Evolutionary conservation across 1,140 invertebrate genomes (phyloP).

Genomic region (Leptonema lineaticorne): DNA sequence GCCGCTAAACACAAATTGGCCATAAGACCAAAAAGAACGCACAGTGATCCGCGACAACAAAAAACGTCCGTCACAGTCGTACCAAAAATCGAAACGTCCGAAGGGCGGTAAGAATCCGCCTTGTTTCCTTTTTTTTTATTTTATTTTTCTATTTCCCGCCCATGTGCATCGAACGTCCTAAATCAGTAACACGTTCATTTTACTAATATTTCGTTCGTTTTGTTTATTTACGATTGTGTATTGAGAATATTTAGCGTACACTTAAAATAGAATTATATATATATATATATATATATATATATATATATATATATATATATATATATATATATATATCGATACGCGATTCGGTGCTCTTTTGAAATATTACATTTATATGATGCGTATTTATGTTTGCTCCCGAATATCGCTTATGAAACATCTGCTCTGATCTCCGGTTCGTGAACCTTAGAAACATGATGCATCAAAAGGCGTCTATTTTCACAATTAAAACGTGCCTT

Average conservation of each 20-base stretch:
- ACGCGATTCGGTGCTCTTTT: neutral
- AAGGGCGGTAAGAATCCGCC: slow-evolving; percentile 39
- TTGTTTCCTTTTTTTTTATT: no score
- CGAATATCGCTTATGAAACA: neutral
- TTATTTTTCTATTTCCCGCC: no score
- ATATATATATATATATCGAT: neutral
- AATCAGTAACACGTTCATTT: no score
- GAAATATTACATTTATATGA: neutral
- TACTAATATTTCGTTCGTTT: neutral
- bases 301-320: neutral
- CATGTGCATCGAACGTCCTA: no score
- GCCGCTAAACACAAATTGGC: slow-evolving; percentile 75
- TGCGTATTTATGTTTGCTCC: neutral
- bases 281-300: neutral
- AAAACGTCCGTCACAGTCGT: slow-evolving; percentile 26
- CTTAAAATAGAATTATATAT: neutral
- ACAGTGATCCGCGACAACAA: slow-evolving; percentile 50
- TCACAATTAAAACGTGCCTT: no score
- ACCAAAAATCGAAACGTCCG: slow-evolving; percentile 14
- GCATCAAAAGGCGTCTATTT: no score
- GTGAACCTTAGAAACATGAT: no score
- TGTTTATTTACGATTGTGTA: slow-evolving; percentile 9
- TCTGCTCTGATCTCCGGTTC: neutral
- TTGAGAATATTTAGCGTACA: no score
- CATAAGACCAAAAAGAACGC: slow-evolving; percentile 68